Conservation (phyloP, 1,140 invertebrate genomes). For the Cydia amplana region DNA sequence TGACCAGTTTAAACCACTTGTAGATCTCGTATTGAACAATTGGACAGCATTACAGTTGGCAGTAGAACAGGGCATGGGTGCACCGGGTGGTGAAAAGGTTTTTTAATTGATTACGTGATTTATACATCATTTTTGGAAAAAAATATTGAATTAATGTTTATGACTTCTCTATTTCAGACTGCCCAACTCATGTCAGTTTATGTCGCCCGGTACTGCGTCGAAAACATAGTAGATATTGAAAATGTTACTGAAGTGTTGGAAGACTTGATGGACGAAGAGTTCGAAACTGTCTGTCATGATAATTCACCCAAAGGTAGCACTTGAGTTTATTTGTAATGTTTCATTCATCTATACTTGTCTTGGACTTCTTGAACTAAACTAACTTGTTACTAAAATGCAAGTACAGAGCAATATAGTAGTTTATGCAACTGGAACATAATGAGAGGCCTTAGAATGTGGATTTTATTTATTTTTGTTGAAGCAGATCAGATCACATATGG, state of each 20-base stretch:
- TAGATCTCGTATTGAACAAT: slow-evolving; percentile 83
- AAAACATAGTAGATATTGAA: slow-evolving; percentile 79
- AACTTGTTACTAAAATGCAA: too few species aligned
- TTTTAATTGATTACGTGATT: background rate
- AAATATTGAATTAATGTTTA: background rate
- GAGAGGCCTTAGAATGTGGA: too few species aligned
- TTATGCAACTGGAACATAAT: too few species aligned
- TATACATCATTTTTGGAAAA: background rate
- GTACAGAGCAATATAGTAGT: too few species aligned
- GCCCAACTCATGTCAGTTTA: slow-evolving; percentile 82
- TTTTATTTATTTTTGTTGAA: too few species aligned
- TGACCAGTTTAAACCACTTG: slow-evolving; percentile 79
- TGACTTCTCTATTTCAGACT: slow-evolving; percentile 65
- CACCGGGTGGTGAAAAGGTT: slow-evolving; percentile 81
- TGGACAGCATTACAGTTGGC: slow-evolving; percentile 83
- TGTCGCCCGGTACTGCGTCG: slow-evolving; percentile 81
- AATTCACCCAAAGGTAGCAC: slow-evolving; percentile 79
- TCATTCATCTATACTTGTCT: too few species aligned
- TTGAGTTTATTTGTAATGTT: background rate
- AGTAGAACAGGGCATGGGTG: slow-evolving; percentile 84
- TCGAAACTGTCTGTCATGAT: slow-evolving; percentile 84
- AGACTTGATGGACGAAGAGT: slow-evolving; percentile 84
- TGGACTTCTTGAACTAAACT: too few species aligned
- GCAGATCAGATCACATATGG: too few species aligned
- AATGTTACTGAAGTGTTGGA: slow-evolving; percentile 82